phyloP scores from a whole-genome alignment of 2,888 invertebrate species.

The Gandaritis pyraliata region DNA sequence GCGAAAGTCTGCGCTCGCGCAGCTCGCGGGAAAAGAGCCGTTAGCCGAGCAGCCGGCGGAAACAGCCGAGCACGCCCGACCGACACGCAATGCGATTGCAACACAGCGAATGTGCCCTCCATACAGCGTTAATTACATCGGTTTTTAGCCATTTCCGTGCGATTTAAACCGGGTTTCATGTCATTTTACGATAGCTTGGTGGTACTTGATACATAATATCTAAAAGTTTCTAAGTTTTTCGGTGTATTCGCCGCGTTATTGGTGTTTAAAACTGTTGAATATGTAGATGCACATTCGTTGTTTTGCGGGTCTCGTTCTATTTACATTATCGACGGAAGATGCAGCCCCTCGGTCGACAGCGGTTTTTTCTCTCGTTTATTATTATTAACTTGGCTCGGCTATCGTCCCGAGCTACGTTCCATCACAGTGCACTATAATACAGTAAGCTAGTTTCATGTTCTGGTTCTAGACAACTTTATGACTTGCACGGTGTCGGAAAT shows the following conservation, averaged over 20 bases:
- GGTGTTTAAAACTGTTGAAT: slow-evolving; percentile 46
- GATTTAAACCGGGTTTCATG: slow-evolving; percentile 39
- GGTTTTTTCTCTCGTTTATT: slow-evolving; percentile 80
- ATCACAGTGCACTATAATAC: slow-evolving; percentile 31
- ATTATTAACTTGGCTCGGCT: slow-evolving; percentile 75
- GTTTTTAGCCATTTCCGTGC: slow-evolving; percentile 34
- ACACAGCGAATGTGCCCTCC: slow-evolving; percentile 56
- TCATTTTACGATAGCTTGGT: slow-evolving; percentile 38
- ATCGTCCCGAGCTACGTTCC: slow-evolving; percentile 46
- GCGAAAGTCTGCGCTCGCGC: slow-evolving; percentile 71
- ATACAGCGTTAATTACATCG: slow-evolving; percentile 37
- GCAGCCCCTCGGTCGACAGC: slow-evolving; percentile 74
- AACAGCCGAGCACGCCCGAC: slow-evolving; percentile 68
- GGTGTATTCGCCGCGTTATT: slow-evolving; percentile 31
- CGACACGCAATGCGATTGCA: slow-evolving; percentile 54
- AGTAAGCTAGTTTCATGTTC: slow-evolving; percentile 20
- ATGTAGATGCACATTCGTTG: slow-evolving; percentile 50
- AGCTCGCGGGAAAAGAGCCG: slow-evolving; percentile 73
- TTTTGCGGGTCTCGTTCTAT: slow-evolving; percentile 62
- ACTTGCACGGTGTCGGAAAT: slow-evolving; percentile 9
- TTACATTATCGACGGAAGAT: slow-evolving; percentile 71
- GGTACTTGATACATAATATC: slow-evolving; percentile 35
- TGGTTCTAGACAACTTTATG: slow-evolving; percentile 13
- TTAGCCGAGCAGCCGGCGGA: slow-evolving; percentile 72
- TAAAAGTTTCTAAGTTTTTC: slow-evolving; percentile 14